Evolutionary conservation across 2,113 vertebrate genomes (phyloP).

Genomic region (Sylvilagus bachmani): DNA sequence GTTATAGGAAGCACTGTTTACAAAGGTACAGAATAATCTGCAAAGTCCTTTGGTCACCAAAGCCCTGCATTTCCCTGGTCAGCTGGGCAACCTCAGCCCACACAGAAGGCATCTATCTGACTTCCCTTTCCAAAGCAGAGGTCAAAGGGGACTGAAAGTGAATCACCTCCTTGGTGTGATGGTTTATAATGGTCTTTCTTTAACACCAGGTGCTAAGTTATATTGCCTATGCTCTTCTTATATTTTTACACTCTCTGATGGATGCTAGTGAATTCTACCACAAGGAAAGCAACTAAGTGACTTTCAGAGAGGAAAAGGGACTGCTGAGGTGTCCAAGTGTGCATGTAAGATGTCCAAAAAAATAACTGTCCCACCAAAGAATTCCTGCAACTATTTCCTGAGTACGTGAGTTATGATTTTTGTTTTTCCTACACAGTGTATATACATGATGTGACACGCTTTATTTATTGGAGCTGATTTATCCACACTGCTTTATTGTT

Average conservation of each 20-base stretch:
- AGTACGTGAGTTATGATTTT: conserved; percentile 82
- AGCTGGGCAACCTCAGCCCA: conserved; percentile 56
- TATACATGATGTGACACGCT: conserved; percentile 82
- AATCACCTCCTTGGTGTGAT: conserved; percentile 63
- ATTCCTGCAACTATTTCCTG: conserved; percentile 68
- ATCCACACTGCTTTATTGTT: conserved; percentile 87
- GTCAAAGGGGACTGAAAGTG: conserved; percentile 68
- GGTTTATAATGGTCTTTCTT: conserved; percentile 72
- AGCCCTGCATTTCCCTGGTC: background rate
- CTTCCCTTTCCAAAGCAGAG: conserved; percentile 75
- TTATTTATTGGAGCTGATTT: conserved; percentile 89
- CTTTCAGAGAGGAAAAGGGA: conserved; percentile 52
- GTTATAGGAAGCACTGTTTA: background rate
- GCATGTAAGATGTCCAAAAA: conserved; percentile 18
- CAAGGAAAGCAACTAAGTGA: conserved; percentile 38
- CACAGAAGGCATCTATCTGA: conserved; percentile 67
- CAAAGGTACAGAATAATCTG: background rate
- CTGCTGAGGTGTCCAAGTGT: background rate
- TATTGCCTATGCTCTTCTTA: conserved; percentile 70
- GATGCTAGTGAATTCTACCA: conserved; percentile 58
- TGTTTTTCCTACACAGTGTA: conserved; percentile 71
- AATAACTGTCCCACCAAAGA: conserved; percentile 47
- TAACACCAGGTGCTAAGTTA: conserved; percentile 80
- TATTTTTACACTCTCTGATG: conserved; percentile 54
- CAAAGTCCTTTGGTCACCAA: conserved; percentile 45